Evolutionary conservation across 1,140 invertebrate species (phyloP).

Genomic region (Procambarus clarkii): DNA sequence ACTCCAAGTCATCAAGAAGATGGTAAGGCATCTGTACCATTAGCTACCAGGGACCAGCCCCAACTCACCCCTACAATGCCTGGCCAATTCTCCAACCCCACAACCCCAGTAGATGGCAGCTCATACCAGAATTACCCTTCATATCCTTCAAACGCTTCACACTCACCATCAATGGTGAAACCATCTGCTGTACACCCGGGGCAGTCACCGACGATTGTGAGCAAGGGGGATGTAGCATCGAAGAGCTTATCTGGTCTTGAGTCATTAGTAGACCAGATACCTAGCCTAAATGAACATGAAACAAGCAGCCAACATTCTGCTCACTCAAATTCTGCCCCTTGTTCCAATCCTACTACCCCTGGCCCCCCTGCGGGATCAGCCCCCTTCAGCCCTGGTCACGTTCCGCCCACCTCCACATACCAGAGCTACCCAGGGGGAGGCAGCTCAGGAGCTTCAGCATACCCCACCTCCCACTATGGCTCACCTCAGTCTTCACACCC

Average conservation of each 20-base stretch:
- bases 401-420: slow-evolving; percentile 58
- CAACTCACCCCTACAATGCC: slow-evolving; percentile 56
- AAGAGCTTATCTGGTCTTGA: slow-evolving; percentile 92
- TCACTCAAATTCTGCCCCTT: slow-evolving; percentile 66
- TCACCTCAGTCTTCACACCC: slow-evolving; percentile 71
- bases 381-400: slow-evolving; percentile 62
- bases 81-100: slow-evolving; percentile 71
- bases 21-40: slow-evolving; percentile 55
- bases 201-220: slow-evolving; percentile 54
- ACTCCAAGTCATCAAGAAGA: slow-evolving; percentile 51
- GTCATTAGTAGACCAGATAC: slow-evolving; percentile 93
- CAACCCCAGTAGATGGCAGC: slow-evolving; percentile 70
- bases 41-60: slow-evolving; percentile 51
- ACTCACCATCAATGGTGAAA: slow-evolving; percentile 63
- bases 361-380: slow-evolving; percentile 59
- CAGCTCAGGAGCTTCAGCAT: slow-evolving; percentile 63
- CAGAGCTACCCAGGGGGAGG: slow-evolving; percentile 63
- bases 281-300: slow-evolving; percentile 84
- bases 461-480: slow-evolving; percentile 71
- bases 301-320: slow-evolving; percentile 70
- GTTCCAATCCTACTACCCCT: slow-evolving; percentile 68
- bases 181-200: slow-evolving; percentile 52
- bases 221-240: slow-evolving; percentile 83
- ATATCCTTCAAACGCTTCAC: slow-evolving; percentile 62
- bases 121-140: slow-evolving; percentile 69